These are phyloP conservation scores for Zophobas atratus DNA, from an alignment of 1,140 invertebrate species.

Conservation along the genomic window DNA sequence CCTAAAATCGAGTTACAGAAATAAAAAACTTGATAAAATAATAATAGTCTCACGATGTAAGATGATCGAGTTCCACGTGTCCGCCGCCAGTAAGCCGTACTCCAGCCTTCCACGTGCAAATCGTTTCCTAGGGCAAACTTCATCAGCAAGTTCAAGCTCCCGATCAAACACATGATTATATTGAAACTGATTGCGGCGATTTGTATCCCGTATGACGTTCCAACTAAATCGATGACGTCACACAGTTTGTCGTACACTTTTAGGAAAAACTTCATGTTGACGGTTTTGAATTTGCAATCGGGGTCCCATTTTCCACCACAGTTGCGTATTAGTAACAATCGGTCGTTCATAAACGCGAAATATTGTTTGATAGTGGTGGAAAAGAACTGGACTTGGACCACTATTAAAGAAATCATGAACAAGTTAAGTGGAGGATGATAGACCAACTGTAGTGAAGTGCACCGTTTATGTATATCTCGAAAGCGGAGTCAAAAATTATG, in stretches of 20 bases:
- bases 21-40: neutral
- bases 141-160: slow-evolving; percentile 28
- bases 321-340: slow-evolving; percentile 9
- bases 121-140: slow-evolving; percentile 11
- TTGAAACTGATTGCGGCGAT: slow-evolving; percentile 15
- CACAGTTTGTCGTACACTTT: slow-evolving; percentile 30
- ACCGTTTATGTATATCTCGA: neutral
- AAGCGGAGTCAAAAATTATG: neutral
- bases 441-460: slow-evolving; percentile 4
- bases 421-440: slow-evolving; percentile 12
- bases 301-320: neutral
- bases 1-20: slow-evolving; percentile 14
- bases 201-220: slow-evolving; percentile 25
- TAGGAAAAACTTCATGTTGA: slow-evolving; percentile 24
- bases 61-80: slow-evolving; percentile 16
- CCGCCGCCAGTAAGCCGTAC: neutral
- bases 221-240: slow-evolving; percentile 15
- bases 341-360: neutral
- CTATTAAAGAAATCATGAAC: slow-evolving; percentile 13
- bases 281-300: neutral
- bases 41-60: slow-evolving; percentile 18
- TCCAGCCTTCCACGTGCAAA: neutral
- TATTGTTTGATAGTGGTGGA: slow-evolving; percentile 6
- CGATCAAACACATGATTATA: slow-evolving; percentile 31
- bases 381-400: slow-evolving; percentile 13